Conservation (phyloP, 2,888 invertebrate species). For the Nomada hirtipes region DNA sequence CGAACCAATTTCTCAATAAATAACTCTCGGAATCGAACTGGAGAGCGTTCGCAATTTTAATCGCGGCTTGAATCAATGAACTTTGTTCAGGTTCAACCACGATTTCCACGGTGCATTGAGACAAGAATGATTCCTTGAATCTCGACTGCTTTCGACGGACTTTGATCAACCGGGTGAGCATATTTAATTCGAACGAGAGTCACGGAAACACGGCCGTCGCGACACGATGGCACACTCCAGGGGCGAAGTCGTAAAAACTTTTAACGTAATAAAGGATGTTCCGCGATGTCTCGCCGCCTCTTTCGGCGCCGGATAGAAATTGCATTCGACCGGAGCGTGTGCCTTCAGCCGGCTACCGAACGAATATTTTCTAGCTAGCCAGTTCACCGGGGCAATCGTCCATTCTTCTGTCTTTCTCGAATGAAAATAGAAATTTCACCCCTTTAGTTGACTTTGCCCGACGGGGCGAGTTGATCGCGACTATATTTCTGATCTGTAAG, state of each 20-base stretch:
- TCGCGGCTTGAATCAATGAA: neutral
- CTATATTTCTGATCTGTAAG: too few relatives aligned
- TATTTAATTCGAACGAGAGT: slow-evolving; percentile 24
- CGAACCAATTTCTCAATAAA: too few relatives aligned
- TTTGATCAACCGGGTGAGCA: neutral
- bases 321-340: slow-evolving; percentile 29
- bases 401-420: neutral
- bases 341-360: slow-evolving; percentile 10
- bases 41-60: neutral
- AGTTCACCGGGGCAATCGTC: slow-evolving; percentile 15
- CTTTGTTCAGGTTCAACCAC: neutral
- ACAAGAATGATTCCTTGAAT: neutral
- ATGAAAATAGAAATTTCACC: too few relatives aligned
- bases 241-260: slow-evolving; percentile 67
- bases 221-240: slow-evolving; percentile 5
- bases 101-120: neutral
- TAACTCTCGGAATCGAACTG: too few relatives aligned
- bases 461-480: too few relatives aligned
- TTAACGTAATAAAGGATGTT: slow-evolving; percentile 68
- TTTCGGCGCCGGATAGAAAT: slow-evolving; percentile 45
- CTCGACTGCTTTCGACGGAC: neutral
- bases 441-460: too few relatives aligned
- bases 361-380: slow-evolving; percentile 5
- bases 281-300: slow-evolving; percentile 41
- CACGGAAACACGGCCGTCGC: neutral